A percentile compares a stretch with the other conserved stretches of the same genome.
These are phyloP conservation scores for Chaetogeoica ovagalla DNA, from an alignment of 2,888 invertebrate species.

Conservation along the genomic window DNA sequence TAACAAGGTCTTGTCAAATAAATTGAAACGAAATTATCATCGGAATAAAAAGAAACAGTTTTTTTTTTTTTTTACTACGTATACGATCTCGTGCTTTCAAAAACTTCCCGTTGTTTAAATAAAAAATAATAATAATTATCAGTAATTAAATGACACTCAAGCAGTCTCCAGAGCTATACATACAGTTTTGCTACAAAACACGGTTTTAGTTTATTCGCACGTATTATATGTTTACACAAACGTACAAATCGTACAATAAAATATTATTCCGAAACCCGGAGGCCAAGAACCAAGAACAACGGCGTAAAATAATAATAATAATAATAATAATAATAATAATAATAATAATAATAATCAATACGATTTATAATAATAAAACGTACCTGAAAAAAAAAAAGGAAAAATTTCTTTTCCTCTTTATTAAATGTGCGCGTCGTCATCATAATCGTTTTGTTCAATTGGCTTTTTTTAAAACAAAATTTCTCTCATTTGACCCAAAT, in stretches of 20 bases:
- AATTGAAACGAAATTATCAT: too few relatives aligned
- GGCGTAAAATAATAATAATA: too few relatives aligned
- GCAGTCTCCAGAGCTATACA: too few relatives aligned
- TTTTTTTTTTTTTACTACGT: too few relatives aligned
- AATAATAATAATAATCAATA: slow-evolving; percentile 1
- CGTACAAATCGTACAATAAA: not conserved
- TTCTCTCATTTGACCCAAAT: not conserved
- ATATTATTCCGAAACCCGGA: not conserved
- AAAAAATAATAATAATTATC: too few relatives aligned
- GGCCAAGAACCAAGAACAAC: not conserved
- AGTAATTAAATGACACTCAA: too few relatives aligned
- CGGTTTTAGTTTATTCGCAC: not conserved
- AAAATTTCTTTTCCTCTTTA: not conserved
- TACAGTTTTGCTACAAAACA: too few relatives aligned
- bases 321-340: too few relatives aligned
- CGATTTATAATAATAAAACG: not conserved
- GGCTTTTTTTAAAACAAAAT: not conserved
- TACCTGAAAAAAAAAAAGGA: not conserved
- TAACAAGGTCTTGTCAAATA: too few relatives aligned
- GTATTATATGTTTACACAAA: not conserved
- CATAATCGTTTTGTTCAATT: not conserved
- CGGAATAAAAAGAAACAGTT: too few relatives aligned
- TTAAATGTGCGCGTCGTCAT: not conserved
- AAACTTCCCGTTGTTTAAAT: too few relatives aligned
- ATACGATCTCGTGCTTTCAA: too few relatives aligned